A percentile compares a stretch with the other conserved stretches of the same genome.
Conservation (phyloP, 2,888 invertebrate genomes). For the Erebia aethiops region DNA sequence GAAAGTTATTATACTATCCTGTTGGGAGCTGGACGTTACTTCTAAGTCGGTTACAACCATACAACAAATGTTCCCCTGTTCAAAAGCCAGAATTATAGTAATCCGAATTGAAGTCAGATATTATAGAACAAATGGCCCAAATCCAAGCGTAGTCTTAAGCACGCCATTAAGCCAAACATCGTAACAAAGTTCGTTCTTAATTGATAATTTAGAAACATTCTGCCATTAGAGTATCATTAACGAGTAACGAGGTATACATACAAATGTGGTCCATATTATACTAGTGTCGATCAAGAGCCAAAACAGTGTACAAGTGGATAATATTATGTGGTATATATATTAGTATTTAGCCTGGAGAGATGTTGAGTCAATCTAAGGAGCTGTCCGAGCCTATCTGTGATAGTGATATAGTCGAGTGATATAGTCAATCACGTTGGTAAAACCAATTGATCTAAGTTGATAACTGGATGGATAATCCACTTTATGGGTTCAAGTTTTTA, state of each 20-base stretch:
- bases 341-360: no score
- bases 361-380: no score
- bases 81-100: not conserved
- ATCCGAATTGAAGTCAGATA: slow-evolving; percentile 8
- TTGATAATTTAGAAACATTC: slow-evolving; percentile 25
- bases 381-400: no score
- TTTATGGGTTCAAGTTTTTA: no score
- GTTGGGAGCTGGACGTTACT: no score
- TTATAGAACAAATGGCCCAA: slow-evolving; percentile 5
- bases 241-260: slow-evolving; percentile 27
- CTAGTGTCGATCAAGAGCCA: slow-evolving; percentile 15
- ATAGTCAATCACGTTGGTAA: no score
- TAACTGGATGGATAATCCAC: no score
- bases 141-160: slow-evolving; percentile 20
- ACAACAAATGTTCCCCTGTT: not conserved
- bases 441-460: no score
- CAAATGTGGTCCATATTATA: slow-evolving; percentile 6
- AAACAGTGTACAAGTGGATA: not conserved
- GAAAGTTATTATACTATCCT: no score
- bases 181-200: slow-evolving; percentile 22
- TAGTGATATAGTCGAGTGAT: no score
- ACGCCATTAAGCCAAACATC: slow-evolving; percentile 19
- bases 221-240: slow-evolving; percentile 29
- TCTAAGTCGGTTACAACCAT: no score
- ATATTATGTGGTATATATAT: no score